Conservation (phyloP, 2,888 invertebrate species). For the Philereme vetulata region DNA sequence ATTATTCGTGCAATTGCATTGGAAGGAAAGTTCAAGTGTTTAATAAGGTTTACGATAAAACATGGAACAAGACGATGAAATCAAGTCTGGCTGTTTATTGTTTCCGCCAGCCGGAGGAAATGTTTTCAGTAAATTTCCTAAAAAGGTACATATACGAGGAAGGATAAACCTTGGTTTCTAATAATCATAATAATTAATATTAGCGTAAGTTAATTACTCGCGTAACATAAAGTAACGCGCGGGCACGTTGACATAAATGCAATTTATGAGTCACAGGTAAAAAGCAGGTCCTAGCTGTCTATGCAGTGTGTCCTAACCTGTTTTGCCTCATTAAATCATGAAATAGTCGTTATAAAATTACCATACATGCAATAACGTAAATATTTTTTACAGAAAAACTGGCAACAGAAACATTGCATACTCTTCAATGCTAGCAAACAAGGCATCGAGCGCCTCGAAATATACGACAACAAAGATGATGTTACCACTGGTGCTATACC, state of each 20-base stretch:
- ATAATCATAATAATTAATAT: not conserved
- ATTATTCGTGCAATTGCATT: slow-evolving; percentile 5
- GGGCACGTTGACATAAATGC: slow-evolving; percentile 36
- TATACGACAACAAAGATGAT: slow-evolving; percentile 92
- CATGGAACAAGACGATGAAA: slow-evolving; percentile 90
- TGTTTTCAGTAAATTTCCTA: slow-evolving; percentile 89
- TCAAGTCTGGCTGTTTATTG: slow-evolving; percentile 89
- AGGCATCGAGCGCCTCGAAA: slow-evolving; percentile 93
- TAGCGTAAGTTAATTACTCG: slow-evolving; percentile 24
- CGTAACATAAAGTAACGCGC: slow-evolving; percentile 17
- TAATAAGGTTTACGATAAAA: slow-evolving; percentile 43
- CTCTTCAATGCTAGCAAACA: slow-evolving; percentile 92
- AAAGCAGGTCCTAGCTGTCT: slow-evolving; percentile 32
- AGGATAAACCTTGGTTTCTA: slow-evolving; percentile 15
- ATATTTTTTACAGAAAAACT: slow-evolving; percentile 87
- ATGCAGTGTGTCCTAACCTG: slow-evolving; percentile 33
- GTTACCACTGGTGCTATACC: slow-evolving; percentile 84
- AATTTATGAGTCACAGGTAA: slow-evolving; percentile 43
- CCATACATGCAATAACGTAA: slow-evolving; percentile 17
- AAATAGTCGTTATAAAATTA: slow-evolving; percentile 18
- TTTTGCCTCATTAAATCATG: slow-evolving; percentile 25
- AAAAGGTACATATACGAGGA: slow-evolving; percentile 80
- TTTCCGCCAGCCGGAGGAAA: slow-evolving; percentile 87
- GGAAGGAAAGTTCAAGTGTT: slow-evolving; percentile 26
- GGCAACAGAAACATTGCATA: slow-evolving; percentile 91